These are phyloP conservation scores for Hippocampus barbouri DNA, from an alignment of 2,113 vertebrate genomes.

Conservation along the genomic window DNA sequence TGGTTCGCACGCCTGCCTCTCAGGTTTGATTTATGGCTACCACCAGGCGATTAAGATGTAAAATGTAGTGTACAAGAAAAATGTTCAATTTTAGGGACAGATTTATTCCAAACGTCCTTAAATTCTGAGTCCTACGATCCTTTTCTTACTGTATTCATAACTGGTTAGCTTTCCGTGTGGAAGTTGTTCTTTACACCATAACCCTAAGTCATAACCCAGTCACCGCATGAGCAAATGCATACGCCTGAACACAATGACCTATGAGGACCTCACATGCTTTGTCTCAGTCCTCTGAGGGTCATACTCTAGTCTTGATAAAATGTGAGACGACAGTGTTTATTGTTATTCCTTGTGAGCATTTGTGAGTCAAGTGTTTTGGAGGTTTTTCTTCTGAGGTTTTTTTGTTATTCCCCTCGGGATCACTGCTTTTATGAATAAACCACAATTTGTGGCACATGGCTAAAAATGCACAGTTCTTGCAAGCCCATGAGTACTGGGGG, in stretches of 20 bases:
- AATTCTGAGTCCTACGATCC: no score
- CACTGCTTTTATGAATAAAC: not conserved
- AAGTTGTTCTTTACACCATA: slow-evolving; percentile 27
- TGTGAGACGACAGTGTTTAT: not conserved
- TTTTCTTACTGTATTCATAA: no score
- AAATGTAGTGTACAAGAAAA: no score
- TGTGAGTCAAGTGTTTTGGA: slow-evolving; percentile 8
- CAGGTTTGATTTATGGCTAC: no score
- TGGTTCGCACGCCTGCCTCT: no score
- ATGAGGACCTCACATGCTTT: slow-evolving; percentile 25
- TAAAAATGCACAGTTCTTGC: not conserved
- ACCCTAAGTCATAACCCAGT: slow-evolving; percentile 1
- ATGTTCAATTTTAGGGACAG: no score
- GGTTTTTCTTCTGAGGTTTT: not conserved
- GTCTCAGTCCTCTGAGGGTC: not conserved
- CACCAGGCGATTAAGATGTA: no score
- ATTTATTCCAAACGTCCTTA: no score
- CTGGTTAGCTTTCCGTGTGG: no score
- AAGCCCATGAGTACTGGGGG: not conserved
- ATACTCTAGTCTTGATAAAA: no score
- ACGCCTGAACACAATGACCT: slow-evolving; percentile 13
- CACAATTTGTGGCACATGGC: not conserved
- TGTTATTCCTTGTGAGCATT: not conserved
- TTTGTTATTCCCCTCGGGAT: not conserved
- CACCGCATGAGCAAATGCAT: slow-evolving; percentile 10